Base-by-base conservation (phyloP, 2,888 invertebrate species). In the Panopea generosa region DNA sequence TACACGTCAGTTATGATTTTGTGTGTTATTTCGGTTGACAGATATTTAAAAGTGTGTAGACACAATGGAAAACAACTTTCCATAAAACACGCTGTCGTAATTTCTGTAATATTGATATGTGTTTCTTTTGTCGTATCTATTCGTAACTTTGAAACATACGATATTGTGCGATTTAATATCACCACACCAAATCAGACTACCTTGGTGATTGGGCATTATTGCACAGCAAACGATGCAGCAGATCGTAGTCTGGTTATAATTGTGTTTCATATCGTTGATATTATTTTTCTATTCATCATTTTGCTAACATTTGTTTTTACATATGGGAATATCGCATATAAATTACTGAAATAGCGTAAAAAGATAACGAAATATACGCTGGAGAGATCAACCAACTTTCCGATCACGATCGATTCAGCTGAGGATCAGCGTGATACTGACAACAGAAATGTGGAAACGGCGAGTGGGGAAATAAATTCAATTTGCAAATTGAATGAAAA, bases 1-100 rank as follows among this genome's bases (percentile, higher is more conserved):
- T 38, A 62, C 14, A 47, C 62, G 2, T 77, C 76, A 14, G 76
- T 77, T 27, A 47, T 71, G 2, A 67, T 67, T 14, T 20, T 77
- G 18, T 71, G 67, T 50, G 50, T 71, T 3, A 77, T 77, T 11
- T 61, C 76, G 0, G 63, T 77, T 2, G 76, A 77, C 26, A 40
- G 70, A 29, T 77, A 77, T 29, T 47, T 65, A 2, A 71, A 61
- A 38, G 33, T 77, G 40, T 77, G 76, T 47, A 33, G 52, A n/a
- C 71, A 65, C 14, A 57, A 55, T 16, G 53, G 53, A 6, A 62
- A 33, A 27, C 76, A 77, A 27, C 59, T 77, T n/a, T 57, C 62
- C 16, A 59, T 55, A 27, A 38, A 45, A 20, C 18, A 38, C 11
- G 76, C 76, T 4, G 49, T 29, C 26, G 26, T 40, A 18, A 47